Percentiles rank a stretch among this genome's conserved stretches.
Conservation (phyloP, 1,140 invertebrate genomes). For the Sitodiplosis mosellana region DNA sequence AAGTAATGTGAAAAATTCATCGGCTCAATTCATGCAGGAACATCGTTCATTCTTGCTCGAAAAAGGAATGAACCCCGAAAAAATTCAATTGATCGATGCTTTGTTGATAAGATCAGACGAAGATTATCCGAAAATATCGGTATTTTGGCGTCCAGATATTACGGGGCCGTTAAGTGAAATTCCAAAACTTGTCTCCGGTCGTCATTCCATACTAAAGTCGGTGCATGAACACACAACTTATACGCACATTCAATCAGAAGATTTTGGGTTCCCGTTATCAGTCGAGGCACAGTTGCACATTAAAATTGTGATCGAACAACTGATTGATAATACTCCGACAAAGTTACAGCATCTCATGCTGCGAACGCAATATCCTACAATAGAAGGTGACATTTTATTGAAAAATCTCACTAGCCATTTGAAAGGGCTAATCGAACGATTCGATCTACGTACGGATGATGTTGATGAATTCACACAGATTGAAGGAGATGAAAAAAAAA, state of each 20-base stretch:
- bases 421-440: neutral
- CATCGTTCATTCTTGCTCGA: neutral
- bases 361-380: neutral
- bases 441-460: neutral
- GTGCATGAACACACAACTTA: neutral
- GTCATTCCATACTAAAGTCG: neutral
- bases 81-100: neutral
- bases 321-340: neutral
- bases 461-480: neutral
- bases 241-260: neutral
- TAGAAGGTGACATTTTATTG: neutral
- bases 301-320: neutral
- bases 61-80: neutral
- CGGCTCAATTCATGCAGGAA: neutral
- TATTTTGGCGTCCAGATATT: neutral
- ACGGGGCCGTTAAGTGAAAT: neutral
- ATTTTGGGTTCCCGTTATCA: neutral
- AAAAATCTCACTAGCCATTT: neutral
- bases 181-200: neutral
- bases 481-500: neutral
- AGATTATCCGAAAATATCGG: neutral
- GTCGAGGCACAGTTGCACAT: neutral
- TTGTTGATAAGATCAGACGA: neutral
- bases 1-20: neutral
- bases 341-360: neutral